phyloP scores from a whole-genome alignment of 2,888 invertebrate species.

The Crematogaster levior region DNA sequence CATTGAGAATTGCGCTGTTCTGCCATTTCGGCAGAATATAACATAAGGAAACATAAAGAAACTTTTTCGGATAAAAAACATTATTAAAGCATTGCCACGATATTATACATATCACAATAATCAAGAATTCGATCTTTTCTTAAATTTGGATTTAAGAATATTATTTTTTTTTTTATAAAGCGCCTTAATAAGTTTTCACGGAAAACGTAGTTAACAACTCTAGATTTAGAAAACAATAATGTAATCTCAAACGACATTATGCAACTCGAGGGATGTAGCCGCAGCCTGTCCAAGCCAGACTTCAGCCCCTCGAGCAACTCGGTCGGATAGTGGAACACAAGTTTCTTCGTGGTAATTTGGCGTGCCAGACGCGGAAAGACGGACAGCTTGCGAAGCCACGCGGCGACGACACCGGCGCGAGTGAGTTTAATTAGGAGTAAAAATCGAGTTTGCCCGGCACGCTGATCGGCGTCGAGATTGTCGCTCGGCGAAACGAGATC shows the following conservation, averaged over 20 bases:
- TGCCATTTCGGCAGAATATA: too few relatives aligned
- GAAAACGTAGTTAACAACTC: constrained; percentile 21
- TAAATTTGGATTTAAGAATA: not conserved
- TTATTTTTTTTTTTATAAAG: not conserved
- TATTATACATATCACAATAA: not conserved
- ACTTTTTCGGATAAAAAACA: not conserved
- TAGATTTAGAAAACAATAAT: constrained; percentile 23
- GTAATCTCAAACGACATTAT: constrained; percentile 42
- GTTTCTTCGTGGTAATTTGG: constrained; percentile 51
- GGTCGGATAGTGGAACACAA: constrained; percentile 11
- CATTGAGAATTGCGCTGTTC: not conserved
- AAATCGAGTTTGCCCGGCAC: constrained; percentile 74
- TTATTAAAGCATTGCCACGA: not conserved
- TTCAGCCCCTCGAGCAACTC: constrained; percentile 21
- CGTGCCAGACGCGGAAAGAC: constrained; percentile 16
- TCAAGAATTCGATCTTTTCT: not conserved
- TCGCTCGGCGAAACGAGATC: constrained; percentile 71
- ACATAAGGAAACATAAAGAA: not conserved
- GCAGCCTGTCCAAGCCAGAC: constrained; percentile 39
- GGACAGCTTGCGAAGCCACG: constrained; percentile 42
- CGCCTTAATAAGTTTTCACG: not conserved
- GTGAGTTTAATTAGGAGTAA: constrained; percentile 73
- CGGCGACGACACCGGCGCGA: constrained; percentile 31
- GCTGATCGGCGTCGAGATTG: constrained; percentile 73
- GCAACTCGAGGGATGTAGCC: constrained; percentile 21